These are phyloP conservation scores for Diabrotica virgifera DNA, from an alignment of 1,140 invertebrate genomes.

Conservation along the genomic window DNA sequence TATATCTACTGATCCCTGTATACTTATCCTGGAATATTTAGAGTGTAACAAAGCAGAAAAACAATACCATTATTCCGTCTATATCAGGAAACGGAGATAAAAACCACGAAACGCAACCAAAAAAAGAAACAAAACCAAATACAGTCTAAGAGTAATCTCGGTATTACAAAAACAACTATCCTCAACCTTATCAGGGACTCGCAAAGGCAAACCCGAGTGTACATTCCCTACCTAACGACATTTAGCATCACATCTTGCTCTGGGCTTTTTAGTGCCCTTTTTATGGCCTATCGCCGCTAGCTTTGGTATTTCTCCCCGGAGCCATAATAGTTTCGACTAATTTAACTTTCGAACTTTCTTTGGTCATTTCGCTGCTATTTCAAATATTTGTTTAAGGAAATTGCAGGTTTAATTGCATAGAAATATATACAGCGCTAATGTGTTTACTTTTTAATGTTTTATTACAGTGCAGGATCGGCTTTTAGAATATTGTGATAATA, in stretches of 20 bases:
- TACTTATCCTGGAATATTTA: too few species aligned
- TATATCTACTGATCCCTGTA: too few species aligned
- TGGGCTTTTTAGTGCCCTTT: conserved; percentile 3
- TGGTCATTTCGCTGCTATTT: background rate
- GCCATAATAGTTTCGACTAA: background rate
- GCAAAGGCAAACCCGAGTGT: background rate
- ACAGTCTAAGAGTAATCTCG: background rate
- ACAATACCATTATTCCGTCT: too few species aligned
- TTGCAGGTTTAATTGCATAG: background rate
- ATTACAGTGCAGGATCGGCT: too few species aligned
- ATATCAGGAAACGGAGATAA: background rate
- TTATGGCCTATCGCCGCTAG: conserved; percentile 3
- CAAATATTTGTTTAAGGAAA: background rate
- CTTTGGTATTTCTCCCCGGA: background rate
- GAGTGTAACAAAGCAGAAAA: too few species aligned
- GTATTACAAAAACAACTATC: background rate
- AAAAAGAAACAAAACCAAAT: conserved; percentile 1
- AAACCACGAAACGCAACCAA: background rate
- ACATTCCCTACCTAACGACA: conserved; percentile 4
- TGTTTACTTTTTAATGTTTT: too few species aligned
- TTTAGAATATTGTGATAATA: too few species aligned
- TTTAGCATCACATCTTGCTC: conserved; percentile 7
- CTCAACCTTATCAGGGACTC: background rate
- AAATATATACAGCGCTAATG: too few species aligned
- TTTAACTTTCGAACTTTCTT: conserved; percentile 4